These are phyloP conservation scores for Holothuria scabra DNA, from an alignment of 53 echinoderm and acorn worm species.

Conservation along the genomic window DNA sequence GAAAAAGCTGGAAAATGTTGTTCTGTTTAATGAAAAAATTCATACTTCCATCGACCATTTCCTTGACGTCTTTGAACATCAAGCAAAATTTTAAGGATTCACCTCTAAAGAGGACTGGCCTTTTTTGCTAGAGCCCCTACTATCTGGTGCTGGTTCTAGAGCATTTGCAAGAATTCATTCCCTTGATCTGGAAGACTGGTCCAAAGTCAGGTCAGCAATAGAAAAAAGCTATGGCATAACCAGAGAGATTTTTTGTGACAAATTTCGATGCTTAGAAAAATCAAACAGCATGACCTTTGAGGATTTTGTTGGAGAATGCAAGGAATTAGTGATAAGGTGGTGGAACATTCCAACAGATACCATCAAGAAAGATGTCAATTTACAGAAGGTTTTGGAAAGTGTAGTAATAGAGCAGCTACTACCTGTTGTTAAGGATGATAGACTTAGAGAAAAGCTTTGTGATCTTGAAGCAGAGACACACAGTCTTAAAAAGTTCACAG, in stretches of 20 bases:
- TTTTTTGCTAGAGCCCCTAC: constrained; percentile 4
- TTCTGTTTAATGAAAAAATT: constrained; percentile 22
- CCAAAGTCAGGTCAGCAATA: not conserved
- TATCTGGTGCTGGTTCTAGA: constrained; percentile 33
- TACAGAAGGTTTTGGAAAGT: constrained; percentile 15
- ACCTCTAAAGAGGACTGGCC: constrained; percentile 15
- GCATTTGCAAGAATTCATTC: constrained; percentile 13
- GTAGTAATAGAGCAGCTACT: constrained; percentile 30
- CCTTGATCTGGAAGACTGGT: constrained; percentile 8
- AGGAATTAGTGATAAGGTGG: too few species aligned
- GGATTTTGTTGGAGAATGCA: constrained; percentile 34
- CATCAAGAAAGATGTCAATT: not conserved
- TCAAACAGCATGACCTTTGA: not conserved
- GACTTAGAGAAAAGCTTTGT: constrained; percentile 10
- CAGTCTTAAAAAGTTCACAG: not conserved
- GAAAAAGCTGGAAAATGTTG: constrained; percentile 38
- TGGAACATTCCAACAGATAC: constrained; percentile 20
- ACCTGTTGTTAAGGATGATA: constrained; percentile 16
- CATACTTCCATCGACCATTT: constrained; percentile 20
- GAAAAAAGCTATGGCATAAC: constrained; percentile 23
- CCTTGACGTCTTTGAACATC: constrained; percentile 19
- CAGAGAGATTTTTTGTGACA: too few species aligned
- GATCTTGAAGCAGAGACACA: constrained; percentile 17
- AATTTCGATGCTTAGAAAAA: constrained; percentile 19
- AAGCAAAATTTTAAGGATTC: constrained; percentile 34